phyloP scores from a whole-genome alignment of 2,888 invertebrate species.

The Hirtodrosophila duncani region DNA sequence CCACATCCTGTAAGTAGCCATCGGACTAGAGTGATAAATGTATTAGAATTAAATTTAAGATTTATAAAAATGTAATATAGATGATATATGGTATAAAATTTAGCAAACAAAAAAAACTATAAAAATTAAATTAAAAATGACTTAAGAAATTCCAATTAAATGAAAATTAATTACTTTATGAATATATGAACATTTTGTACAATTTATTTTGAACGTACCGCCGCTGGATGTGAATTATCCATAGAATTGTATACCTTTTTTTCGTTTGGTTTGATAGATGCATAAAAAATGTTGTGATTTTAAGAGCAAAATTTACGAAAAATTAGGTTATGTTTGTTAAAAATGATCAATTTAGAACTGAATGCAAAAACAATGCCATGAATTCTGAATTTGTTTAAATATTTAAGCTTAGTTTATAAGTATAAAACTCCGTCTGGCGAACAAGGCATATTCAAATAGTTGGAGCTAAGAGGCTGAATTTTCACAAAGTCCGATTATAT shows the following conservation, averaged over 20 bases:
- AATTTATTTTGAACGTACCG: constrained; percentile 79
- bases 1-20: constrained; percentile 77
- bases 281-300: constrained; percentile 52
- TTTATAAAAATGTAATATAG: too few species aligned
- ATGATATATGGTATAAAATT: too few species aligned
- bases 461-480: too few species aligned
- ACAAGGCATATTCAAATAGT: too few species aligned
- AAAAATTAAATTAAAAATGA: constrained; percentile 25
- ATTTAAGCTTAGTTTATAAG: too few species aligned
- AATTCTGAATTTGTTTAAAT: too few species aligned
- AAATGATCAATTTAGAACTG: constrained; percentile 7
- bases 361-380: not conserved
- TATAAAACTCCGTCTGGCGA: too few species aligned
- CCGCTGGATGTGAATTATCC: constrained; percentile 80
- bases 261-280: constrained; percentile 32
- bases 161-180: not conserved
- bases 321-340: constrained; percentile 14
- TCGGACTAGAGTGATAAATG: constrained; percentile 65
- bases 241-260: constrained; percentile 84
- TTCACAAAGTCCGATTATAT: too few species aligned
- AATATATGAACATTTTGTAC: constrained; percentile 7
- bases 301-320: constrained; percentile 50
- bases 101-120: too few species aligned
- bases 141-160: not conserved
- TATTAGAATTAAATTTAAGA: constrained; percentile 30